Evolutionary conservation across 2,113 vertebrate genomes (phyloP).

Genomic region (Nibea albiflora): DNA sequence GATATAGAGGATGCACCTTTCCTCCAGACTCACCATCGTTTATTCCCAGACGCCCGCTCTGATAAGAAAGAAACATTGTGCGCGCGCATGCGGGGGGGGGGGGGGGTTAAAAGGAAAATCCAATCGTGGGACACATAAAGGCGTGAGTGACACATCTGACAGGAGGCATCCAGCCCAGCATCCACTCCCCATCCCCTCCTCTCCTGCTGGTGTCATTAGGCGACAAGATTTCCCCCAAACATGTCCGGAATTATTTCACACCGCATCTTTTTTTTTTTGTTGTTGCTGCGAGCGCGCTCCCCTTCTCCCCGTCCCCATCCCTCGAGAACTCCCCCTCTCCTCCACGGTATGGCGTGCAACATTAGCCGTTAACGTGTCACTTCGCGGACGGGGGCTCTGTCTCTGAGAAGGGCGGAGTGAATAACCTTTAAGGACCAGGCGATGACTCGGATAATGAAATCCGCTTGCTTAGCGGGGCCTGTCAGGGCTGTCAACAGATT

Average conservation of each 20-base stretch:
- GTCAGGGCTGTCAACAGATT: conserved; percentile 84
- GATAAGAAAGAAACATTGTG: conserved; percentile 41
- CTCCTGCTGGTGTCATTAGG: conserved; percentile 60
- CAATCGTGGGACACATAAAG: conserved; percentile 54
- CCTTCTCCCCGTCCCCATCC: background rate
- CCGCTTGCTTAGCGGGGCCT: conserved; percentile 77
- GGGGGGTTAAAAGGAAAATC: conserved; percentile 59
- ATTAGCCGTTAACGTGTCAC: conserved; percentile 73
- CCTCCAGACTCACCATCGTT: background rate
- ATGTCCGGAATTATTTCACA: conserved; percentile 75
- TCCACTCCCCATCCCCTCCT: conserved; percentile 19
- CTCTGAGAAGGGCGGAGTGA: conserved; percentile 67
- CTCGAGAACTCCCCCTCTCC: background rate
- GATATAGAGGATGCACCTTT: background rate
- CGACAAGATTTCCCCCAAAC: conserved; percentile 63
- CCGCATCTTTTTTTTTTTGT: conserved; percentile 43
- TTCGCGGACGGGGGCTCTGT: conserved; percentile 50
- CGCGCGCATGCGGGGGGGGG: conserved; percentile 18
- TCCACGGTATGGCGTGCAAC: conserved; percentile 65
- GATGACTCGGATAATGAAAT: conserved; percentile 81
- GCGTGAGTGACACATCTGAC: conserved; percentile 58
- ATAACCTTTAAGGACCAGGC: conserved; percentile 83
- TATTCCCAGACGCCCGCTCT: conserved; percentile 17
- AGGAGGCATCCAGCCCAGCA: conserved; percentile 28
- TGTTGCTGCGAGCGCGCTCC: conserved; percentile 11